Base-by-base conservation (phyloP, 2,888 invertebrate genomes). In the Venusia cambrica region DNA sequence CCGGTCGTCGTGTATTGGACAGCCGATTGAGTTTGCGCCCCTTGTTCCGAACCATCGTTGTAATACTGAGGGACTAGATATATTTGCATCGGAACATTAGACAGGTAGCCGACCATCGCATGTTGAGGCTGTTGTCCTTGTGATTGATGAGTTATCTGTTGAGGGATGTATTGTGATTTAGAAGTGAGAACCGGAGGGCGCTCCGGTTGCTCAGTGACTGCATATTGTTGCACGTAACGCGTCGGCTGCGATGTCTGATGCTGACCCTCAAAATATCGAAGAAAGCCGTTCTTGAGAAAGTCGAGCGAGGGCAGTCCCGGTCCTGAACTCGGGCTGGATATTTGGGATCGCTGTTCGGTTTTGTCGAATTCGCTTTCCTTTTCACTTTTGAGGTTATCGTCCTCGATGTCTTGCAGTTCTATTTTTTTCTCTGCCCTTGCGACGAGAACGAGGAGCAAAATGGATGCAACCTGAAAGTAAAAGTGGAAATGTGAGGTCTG, bases 351-450 rank as follows among this genome's bases (percentile, higher is more conserved):
- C 1, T 57, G 54, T 16, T 72, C 73, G 0, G 66, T 40, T 38
- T 73, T 72, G 0, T 72, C 73, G 4, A 53, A 37, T 1, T 77
- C 57, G 34, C 69, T 73, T 49, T 80, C 78, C 45, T 84, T 81
- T 67, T 92, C 91, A 50, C 88, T 89, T 29, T 89, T 88, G 30
- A 91, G 68, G 57, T 91, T 92, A 55, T 93, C 93, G 15, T 90
- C 88, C 62, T 94, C 93, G 45, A 94, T 92, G 69, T 94, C 94
- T 65, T 93, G 92, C 25, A 94, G 76, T 49, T 92, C 90, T 36
- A 93, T 88, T 71, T 92, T 92, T 62, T 90, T 89, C 35, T 91
- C 90, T 20, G 78, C 83, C 52, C 59, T 55, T 25, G 76, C 89
- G 40, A 64, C 68, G 21, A 76, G 45, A 34, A 48, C 61, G 42